Base-by-base conservation (phyloP, 2,888 invertebrate genomes). In the Lypha dubia region DNA sequence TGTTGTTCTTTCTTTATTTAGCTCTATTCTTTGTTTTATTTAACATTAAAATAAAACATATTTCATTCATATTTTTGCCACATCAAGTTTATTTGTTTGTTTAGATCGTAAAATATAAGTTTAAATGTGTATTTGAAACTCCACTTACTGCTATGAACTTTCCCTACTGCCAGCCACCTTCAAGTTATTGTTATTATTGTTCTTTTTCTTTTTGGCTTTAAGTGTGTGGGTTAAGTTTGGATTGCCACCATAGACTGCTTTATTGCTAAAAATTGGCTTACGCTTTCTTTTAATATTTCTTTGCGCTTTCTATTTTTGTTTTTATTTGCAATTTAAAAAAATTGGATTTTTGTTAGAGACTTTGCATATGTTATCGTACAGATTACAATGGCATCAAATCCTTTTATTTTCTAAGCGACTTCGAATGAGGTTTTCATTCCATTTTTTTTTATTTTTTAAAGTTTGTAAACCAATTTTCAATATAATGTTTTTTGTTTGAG, bases 211-310 rank as follows among this genome's bases (percentile, higher is more conserved):
- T 60, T 68, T 28, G 11, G 38, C 24, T 41, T 44, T 17, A 41
- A 62, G n/a, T n/a, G 35, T 62, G 46, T 51, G 49, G 60, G 22
- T 73, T 58, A 62, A 51, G 17, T 38, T 46, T 41, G 4, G 8
- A 44, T 65, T 68, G 46, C 24, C 13, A 62, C 70, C 62, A 53
- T 56, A 11, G 65, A 53, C 70, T 71, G 79, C 79, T 82, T 83
- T 79, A 79, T 82, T 79, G 67, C 79, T 75, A 24, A 62, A 63
- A 38, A 13, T 4, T 53, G 5, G 1, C 65, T 74, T 5, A 1
- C 11, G 51, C 17, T 51, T 67, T 46, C n/a, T 0, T 71, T 58
- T 38, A 44, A 24, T 70, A 46, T 62, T 38, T 15, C 20, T 62
- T 68, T 20, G 7, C 6, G 44, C 46, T 20, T 22, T 46, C 8